A percentile compares a stretch with the other conserved stretches of the same genome.
Conservation (phyloP, 1,140 invertebrate genomes). For the Asbolus verrucosus region DNA sequence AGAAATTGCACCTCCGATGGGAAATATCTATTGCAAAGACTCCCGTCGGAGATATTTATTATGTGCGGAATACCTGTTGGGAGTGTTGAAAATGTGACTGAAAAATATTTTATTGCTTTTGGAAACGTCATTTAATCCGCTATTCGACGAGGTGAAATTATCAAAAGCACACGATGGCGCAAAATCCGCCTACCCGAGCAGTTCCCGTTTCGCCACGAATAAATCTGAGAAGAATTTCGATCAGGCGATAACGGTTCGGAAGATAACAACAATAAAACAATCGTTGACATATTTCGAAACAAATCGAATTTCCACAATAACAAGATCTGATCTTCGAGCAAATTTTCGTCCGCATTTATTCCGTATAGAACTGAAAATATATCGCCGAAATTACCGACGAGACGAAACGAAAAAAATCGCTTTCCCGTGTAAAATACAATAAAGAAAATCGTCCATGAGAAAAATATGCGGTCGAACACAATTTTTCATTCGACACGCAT, state of each 20-base stretch:
- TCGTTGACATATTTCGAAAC: conserved; percentile 1
- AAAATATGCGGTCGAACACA: background rate
- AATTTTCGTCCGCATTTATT: conserved; percentile 5
- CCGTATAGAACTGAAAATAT: conserved; percentile 5
- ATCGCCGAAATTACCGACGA: background rate
- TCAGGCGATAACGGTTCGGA: background rate
- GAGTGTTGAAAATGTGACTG: too few species aligned
- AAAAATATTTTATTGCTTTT: too few species aligned
- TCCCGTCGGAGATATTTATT: too few species aligned
- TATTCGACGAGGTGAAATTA: too few species aligned
- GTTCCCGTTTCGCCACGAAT: background rate
- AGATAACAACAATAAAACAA: conserved; percentile 15
- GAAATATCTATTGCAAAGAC: too few species aligned
- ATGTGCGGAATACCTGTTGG: too few species aligned
- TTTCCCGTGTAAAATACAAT: background rate
- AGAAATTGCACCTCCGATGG: too few species aligned
- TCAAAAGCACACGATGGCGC: too few species aligned
- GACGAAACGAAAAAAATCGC: background rate
- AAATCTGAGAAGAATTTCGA: background rate
- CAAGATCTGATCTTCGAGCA: background rate
- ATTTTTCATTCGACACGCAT: background rate
- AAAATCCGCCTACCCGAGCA: too few species aligned
- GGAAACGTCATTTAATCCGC: too few species aligned
- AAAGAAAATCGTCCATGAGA: background rate
- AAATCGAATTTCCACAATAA: conserved; percentile 17